Conservation (phyloP, 2,113 vertebrate species). For the Notiomystis cincta region DNA sequence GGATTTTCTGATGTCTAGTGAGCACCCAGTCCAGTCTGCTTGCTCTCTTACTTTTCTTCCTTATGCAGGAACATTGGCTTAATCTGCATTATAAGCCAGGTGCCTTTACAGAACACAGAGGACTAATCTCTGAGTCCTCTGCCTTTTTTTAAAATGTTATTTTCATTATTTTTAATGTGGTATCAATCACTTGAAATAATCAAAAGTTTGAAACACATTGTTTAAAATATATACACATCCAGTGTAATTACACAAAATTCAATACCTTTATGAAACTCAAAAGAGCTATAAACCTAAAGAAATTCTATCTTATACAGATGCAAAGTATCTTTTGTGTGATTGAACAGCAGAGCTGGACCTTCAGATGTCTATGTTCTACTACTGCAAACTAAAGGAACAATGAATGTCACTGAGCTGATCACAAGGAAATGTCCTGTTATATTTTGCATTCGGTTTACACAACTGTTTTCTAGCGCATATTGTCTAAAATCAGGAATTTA, state of each 20-base stretch:
- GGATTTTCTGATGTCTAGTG: not conserved
- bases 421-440: not conserved
- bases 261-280: not conserved
- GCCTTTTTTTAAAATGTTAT: not conserved
- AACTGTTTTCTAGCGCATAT: not conserved
- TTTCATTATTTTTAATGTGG: not conserved
- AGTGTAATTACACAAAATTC: not conserved
- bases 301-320: not conserved
- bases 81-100: not conserved
- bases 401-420: not conserved
- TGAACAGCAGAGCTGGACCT: not conserved
- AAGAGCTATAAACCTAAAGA: not conserved
- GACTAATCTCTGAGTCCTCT: not conserved
- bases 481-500: not conserved
- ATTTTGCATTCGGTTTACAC: not conserved
- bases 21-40: not conserved
- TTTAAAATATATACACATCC: not conserved
- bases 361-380: not conserved
- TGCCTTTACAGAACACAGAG: not conserved
- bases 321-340: not conserved
- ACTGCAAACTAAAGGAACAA: not conserved
- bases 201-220: not conserved
- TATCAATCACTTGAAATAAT: not conserved
- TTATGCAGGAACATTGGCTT: not conserved
- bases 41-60: not conserved